These are phyloP conservation scores for Listronotus oregonensis DNA, from an alignment of 1,140 invertebrate genomes.

Conservation along the genomic window DNA sequence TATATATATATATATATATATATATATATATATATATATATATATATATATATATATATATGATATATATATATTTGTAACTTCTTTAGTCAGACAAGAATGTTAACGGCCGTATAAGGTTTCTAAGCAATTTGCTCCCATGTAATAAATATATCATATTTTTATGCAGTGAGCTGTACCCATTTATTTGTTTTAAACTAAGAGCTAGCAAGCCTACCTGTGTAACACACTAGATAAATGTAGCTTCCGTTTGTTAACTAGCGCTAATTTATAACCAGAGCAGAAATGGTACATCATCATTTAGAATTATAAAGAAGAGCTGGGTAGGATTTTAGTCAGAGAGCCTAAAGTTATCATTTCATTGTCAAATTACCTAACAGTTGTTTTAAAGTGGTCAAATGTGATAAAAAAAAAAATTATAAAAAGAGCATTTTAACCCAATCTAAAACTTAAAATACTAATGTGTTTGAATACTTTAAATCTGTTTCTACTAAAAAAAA, in stretches of 20 bases:
- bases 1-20: neutral
- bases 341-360: too few relatives aligned
- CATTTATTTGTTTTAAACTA: constrained; percentile 12
- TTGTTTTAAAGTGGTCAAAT: too few relatives aligned
- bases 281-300: neutral
- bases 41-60: neutral
- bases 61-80: neutral
- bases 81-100: constrained; percentile 16
- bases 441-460: too few relatives aligned
- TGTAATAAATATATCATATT: constrained; percentile 22
- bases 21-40: neutral
- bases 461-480: too few relatives aligned
- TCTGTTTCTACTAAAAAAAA: too few relatives aligned
- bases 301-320: too few relatives aligned
- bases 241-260: constrained; percentile 17
- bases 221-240: constrained; percentile 11
- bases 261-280: constrained; percentile 9
- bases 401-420: too few relatives aligned
- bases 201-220: constrained; percentile 4
- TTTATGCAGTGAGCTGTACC: neutral
- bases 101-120: constrained; percentile 22
- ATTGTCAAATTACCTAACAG: too few relatives aligned
- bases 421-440: too few relatives aligned
- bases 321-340: too few relatives aligned
- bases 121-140: constrained; percentile 13